Base-by-base conservation (phyloP, 2,113 vertebrate species). In the Acanthochromis polyacanthus region DNA sequence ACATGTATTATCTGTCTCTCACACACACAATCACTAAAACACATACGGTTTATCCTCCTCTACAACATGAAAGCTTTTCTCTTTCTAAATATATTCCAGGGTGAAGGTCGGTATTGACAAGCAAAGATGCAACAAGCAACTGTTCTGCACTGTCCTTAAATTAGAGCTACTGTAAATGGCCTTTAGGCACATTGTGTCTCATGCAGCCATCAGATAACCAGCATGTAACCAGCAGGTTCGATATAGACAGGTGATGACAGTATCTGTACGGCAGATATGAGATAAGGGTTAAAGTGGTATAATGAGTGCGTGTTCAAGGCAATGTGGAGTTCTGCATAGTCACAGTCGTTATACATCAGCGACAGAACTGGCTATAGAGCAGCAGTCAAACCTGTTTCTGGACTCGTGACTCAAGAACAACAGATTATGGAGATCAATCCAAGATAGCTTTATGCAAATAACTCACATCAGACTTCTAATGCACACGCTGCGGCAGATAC, bases 51-150 rank as follows among this genome's bases (percentile, higher is more conserved):
- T 16, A 45, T 45, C 12, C 50, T 5, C 43, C 11, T 53, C 48
- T 32, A 66, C 8, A 60, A 71, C 43, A 30, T 53, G 25, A 72
- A 84, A 73, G 52, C 25, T 10, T 0, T 30, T 72, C 60, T 62
- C 40, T 60, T 68, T 80, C 66, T 78, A 83, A 83, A 86, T 76
- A 77, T 78, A 83, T 36, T 57, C 61, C 28, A 32, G 60, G 70
- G 46, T 65, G 70, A 86, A 76, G 80, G 83, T 58, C 23, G 22
- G 25, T 82, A 77, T 81, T 78, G 80, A 87, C 72, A 68, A 85
- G 78, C 30, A 59, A 64, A 71, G 71, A 74, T 45, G 58, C 40
- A 74, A 68, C 28, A 75, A 73, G 50, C 78, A 87, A 83, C 75
- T 83, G 69, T 19, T 68, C 19, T 66, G 43, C 61, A 32, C 65